Base-by-base conservation (phyloP, 2,888 invertebrate species). In the Carterocephalus palaemon region DNA sequence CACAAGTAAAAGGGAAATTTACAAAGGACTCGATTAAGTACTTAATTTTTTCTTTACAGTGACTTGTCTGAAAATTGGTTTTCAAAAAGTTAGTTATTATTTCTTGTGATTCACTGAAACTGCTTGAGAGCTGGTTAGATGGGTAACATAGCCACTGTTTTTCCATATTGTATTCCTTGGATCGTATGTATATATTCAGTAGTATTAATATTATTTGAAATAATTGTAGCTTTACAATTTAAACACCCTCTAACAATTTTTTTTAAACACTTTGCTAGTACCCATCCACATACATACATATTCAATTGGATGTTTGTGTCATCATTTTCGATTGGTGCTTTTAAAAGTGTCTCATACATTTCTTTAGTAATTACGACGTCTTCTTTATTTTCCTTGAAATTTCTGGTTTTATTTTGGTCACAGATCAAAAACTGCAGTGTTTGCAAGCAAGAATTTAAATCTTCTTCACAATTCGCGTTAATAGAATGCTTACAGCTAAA, bases 211-310 rank as follows among this genome's bases (percentile, higher is more conserved):
- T 41, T 6, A 7, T 36, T 22, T 3, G 7, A 26, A 10, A 15
- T 8, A 10, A 41, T 8, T 22, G 37, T 5, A 5, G n/a, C 3
- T 10, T 12, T 34, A 13, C 48, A 48, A 6, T 10, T 8, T 10
- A 9, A 1, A 31, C 45, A 48, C 5, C 6, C 2, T 39, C 36
- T 48, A n/a, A 12, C 4, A 19, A 47, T 22, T 17, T 22, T 40
- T 24, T 31, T 45, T 3, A 48, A 12, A 17, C 36, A 46, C 24
- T 41, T 45, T 2, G 1, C 37, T 12, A 46, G 5, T 20, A 48
- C 37, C 49, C 49, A 49, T 4, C 41, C 46, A 28, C 46, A 41
- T 7, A 49, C 41, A 40, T 41, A 46, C 19, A 4, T 19, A 16
- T 28, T 33, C 8, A n/a, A n/a, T n/a, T n/a, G 22, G 24, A 5